Conservation (phyloP, 2,888 invertebrate genomes). For the Fabriciana adippe region DNA sequence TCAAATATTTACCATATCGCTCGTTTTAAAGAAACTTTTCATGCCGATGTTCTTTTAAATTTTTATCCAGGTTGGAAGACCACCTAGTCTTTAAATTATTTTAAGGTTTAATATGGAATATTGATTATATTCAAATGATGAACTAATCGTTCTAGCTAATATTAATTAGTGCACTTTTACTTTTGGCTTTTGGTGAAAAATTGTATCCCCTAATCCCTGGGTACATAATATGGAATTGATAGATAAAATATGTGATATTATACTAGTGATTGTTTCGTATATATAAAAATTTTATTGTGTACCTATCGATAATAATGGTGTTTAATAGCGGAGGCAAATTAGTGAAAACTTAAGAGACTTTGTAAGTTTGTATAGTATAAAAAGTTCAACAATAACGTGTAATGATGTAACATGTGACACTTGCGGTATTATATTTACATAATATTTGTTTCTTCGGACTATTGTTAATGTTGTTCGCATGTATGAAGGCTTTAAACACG, state of each 20-base stretch:
- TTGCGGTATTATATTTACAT: slow-evolving; percentile 17
- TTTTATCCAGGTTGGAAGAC: too few species aligned
- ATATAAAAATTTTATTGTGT: slow-evolving; percentile 7
- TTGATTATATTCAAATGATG: too few species aligned
- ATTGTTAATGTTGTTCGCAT: slow-evolving; percentile 24
- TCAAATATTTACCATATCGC: too few species aligned
- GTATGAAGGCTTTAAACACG: slow-evolving; percentile 36
- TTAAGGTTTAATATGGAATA: too few species aligned
- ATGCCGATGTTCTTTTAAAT: too few species aligned
- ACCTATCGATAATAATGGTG: background rate
- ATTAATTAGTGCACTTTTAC: too few species aligned
- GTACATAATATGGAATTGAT: slow-evolving; percentile 7
- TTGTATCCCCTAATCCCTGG: too few species aligned
- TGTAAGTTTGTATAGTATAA: slow-evolving; percentile 17
- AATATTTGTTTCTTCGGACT: slow-evolving; percentile 9
- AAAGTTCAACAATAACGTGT: slow-evolving; percentile 11
- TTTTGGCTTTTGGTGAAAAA: too few species aligned
- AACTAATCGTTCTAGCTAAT: too few species aligned
- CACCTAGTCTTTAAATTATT: too few species aligned
- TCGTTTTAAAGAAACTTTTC: too few species aligned
- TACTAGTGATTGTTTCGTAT: slow-evolving; percentile 13
- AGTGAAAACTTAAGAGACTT: slow-evolving; percentile 8
- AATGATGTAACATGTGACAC: slow-evolving; percentile 15
- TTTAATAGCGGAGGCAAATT: slow-evolving; percentile 24
- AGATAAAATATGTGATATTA: slow-evolving; percentile 15